These are phyloP conservation scores for Acronicta leporina DNA, from an alignment of 2,888 invertebrate genomes.

Conservation along the genomic window DNA sequence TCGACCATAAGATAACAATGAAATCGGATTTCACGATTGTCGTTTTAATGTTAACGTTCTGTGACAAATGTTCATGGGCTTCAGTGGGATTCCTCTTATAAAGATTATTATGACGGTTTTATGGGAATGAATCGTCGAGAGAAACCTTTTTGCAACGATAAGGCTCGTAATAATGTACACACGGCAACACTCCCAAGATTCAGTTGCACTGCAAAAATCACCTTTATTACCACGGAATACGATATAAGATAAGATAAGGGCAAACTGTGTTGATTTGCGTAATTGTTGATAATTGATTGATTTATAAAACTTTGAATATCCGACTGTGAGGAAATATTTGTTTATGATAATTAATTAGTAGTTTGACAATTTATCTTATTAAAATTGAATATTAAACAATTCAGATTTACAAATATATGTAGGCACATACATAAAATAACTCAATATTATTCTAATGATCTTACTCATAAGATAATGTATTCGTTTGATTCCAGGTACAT, in stretches of 20 bases:
- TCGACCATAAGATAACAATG: constrained; percentile 20
- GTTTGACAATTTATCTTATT: too few relatives aligned
- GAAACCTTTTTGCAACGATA: constrained; percentile 17
- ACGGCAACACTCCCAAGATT: constrained; percentile 25
- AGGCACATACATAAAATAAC: too few relatives aligned
- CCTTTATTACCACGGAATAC: too few relatives aligned
- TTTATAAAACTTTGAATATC: too few relatives aligned
- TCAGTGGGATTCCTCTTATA: constrained; percentile 6
- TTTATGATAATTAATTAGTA: too few relatives aligned
- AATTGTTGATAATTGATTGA: too few relatives aligned
- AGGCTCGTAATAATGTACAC: constrained; percentile 2
- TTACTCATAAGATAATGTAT: constrained; percentile 12
- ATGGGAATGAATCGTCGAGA: constrained; percentile 25
- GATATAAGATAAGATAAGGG: too few relatives aligned
- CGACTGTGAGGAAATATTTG: too few relatives aligned
- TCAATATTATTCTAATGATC: not conserved
- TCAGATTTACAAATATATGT: too few relatives aligned
- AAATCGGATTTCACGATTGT: constrained; percentile 28
- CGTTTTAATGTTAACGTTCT: constrained; percentile 11
- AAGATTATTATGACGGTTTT: constrained; percentile 17
- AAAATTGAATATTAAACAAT: too few relatives aligned
- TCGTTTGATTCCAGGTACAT: constrained; percentile 52
- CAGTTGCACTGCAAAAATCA: too few relatives aligned
- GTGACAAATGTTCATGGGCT: constrained; percentile 20
- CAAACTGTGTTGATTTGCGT: too few relatives aligned